phyloP scores from a whole-genome alignment of 1,140 invertebrate genomes.

The Orchestia grillus region DNA sequence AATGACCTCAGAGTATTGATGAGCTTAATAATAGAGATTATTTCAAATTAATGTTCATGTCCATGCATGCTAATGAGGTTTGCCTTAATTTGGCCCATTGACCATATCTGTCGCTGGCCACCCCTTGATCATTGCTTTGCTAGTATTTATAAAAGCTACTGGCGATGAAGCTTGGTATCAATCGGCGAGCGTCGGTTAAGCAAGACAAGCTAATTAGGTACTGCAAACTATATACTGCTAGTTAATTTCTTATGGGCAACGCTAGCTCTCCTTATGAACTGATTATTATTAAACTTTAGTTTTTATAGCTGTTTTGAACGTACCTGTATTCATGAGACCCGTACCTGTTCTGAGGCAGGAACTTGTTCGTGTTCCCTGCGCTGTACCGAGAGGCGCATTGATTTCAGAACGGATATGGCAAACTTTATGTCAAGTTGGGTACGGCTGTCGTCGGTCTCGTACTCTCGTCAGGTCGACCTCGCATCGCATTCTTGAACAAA shows the following conservation, averaged over 20 bases:
- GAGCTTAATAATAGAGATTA: background rate
- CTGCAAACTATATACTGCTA: background rate
- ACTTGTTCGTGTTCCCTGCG: too few species aligned
- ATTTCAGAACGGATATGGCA: too few species aligned
- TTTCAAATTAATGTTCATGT: background rate
- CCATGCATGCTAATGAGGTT: background rate
- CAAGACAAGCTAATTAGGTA: background rate
- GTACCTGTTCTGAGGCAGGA: background rate
- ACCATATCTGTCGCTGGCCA: background rate
- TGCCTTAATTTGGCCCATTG: background rate
- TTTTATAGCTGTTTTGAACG: too few species aligned
- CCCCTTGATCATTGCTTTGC: background rate
- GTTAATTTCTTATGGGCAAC: background rate
- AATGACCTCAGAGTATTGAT: too few species aligned
- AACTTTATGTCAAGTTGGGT: too few species aligned
- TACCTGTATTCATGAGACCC: background rate
- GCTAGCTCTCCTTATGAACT: background rate
- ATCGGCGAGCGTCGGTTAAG: background rate
- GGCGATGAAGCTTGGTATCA: background rate
- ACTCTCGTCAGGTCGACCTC: too few species aligned
- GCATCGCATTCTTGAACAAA: too few species aligned
- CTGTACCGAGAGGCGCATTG: too few species aligned
- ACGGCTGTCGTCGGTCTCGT: too few species aligned
- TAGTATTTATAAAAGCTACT: background rate
- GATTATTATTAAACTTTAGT: background rate